These are phyloP conservation scores for Lasioglossum albipes DNA, from an alignment of 1,140 invertebrate species.

Conservation along the genomic window DNA sequence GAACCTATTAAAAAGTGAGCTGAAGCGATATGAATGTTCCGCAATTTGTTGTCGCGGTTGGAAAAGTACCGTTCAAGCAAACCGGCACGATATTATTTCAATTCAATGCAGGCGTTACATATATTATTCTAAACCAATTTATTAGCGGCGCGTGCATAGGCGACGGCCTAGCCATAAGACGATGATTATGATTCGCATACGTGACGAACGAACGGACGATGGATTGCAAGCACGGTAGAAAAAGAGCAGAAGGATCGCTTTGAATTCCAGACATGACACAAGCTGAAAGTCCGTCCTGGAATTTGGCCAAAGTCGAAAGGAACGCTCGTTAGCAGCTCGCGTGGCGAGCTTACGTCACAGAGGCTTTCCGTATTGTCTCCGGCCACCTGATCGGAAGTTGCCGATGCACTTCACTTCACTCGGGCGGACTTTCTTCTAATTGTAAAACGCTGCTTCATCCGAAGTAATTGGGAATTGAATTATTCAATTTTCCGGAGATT, in stretches of 20 bases:
- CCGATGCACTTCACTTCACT: background rate
- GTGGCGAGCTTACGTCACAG: conserved; percentile 38
- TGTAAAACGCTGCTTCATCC: background rate
- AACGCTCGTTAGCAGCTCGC: conserved; percentile 38
- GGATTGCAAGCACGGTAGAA: conserved; percentile 40
- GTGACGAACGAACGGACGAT: conserved; percentile 8
- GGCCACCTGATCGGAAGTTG: conserved; percentile 38
- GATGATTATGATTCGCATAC: conserved; percentile 25
- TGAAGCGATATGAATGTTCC: no score
- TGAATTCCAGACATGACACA: conserved; percentile 54
- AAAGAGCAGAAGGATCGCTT: conserved; percentile 41
- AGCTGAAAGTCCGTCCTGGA: conserved; percentile 66
- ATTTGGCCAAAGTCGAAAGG: conserved; percentile 68
- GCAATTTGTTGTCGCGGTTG: no score
- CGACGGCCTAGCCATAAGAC: conserved; percentile 19
- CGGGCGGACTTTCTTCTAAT: background rate
- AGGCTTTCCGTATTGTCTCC: background rate
- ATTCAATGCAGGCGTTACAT: conserved; percentile 31
- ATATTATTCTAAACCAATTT: conserved; percentile 19
- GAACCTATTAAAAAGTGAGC: no score
- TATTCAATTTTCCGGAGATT: background rate
- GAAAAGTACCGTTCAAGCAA: conserved; percentile 7
- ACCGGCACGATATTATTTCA: background rate
- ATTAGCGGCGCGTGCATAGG: conserved; percentile 5
- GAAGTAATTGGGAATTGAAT: background rate